Conservation (phyloP, 2,888 invertebrate genomes). For the Sclerodermus sp. region DNA sequence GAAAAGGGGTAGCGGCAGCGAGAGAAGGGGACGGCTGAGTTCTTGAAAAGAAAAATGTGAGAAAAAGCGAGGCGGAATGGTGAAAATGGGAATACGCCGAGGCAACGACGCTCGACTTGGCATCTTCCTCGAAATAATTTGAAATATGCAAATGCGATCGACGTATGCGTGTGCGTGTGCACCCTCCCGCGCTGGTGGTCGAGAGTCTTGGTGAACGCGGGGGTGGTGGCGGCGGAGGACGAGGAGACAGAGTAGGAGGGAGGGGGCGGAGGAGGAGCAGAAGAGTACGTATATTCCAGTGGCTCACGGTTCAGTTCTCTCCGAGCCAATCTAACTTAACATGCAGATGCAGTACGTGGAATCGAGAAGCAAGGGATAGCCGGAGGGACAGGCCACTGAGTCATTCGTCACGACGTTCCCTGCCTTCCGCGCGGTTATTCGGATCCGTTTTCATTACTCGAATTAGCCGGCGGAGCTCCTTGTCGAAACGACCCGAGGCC, state of each 20-base stretch:
- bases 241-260: constrained; percentile 11
- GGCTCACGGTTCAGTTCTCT: constrained; percentile 41
- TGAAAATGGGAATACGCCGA: constrained; percentile 19
- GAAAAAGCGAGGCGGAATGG: constrained; percentile 18
- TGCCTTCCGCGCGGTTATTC: constrained; percentile 6
- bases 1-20: background rate
- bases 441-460: background rate
- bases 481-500: too few species aligned
- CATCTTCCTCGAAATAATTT: constrained; percentile 43
- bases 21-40: background rate
- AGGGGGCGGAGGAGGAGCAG: constrained; percentile 23
- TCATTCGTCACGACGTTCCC: constrained; percentile 22
- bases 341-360: constrained; percentile 42
- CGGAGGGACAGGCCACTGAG: constrained; percentile 13
- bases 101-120: constrained; percentile 28
- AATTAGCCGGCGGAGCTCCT: too few species aligned
- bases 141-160: constrained; percentile 42
- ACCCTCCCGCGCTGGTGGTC: constrained; percentile 20
- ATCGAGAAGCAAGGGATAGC: constrained; percentile 24
- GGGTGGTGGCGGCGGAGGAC: constrained; percentile 1
- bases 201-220: constrained; percentile 13
- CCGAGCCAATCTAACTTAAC: constrained; percentile 44
- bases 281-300: constrained; percentile 30
- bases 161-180: constrained; percentile 21
- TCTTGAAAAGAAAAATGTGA: too few species aligned